A percentile compares a stretch with the other conserved stretches of the same genome.
Evolutionary conservation across 2,888 invertebrate genomes (phyloP).

Genomic region (Hydrotaea diabolus): DNA sequence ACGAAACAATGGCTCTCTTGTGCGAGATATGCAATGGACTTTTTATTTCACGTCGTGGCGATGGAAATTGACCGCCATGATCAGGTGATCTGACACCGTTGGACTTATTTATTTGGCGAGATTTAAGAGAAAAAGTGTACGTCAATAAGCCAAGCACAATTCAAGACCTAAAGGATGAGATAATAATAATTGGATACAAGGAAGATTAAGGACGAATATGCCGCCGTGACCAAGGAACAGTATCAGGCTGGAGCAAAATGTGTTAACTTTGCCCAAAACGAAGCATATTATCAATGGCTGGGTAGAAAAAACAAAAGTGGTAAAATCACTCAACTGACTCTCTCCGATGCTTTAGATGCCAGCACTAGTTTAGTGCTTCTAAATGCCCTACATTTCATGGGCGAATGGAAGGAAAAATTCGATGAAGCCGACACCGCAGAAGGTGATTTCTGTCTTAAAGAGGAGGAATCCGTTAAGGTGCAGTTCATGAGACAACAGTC

Average conservation of each 20-base stretch:
- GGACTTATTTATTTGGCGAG: no score
- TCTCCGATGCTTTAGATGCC: slow-evolving; percentile 82
- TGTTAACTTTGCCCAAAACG: slow-evolving; percentile 84
- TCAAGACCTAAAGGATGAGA: no score
- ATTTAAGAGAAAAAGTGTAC: no score
- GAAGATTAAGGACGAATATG: slow-evolving; percentile 83
- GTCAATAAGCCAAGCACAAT: no score
- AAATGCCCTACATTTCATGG: slow-evolving; percentile 95
- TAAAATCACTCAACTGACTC: slow-evolving; percentile 90
- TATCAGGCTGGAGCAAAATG: slow-evolving; percentile 86
- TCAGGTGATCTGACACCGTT: no score
- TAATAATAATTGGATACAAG: no score
- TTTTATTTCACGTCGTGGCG: no score
- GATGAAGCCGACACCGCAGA: slow-evolving; percentile 82
- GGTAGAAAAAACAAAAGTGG: slow-evolving; percentile 89
- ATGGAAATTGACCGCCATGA: no score
- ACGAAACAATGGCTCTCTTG: no score
- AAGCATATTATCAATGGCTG: slow-evolving; percentile 86
- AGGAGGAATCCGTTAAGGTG: slow-evolving; percentile 83
- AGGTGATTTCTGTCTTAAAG: slow-evolving; percentile 84
- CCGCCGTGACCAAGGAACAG: slow-evolving; percentile 83
- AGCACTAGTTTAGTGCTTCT: slow-evolving; percentile 87
- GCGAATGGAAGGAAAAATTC: slow-evolving; percentile 88
- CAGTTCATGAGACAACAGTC: slow-evolving; percentile 87
- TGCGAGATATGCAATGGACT: no score